phyloP scores from a whole-genome alignment of 2,113 vertebrate species.

The Ailurus styani region DNA sequence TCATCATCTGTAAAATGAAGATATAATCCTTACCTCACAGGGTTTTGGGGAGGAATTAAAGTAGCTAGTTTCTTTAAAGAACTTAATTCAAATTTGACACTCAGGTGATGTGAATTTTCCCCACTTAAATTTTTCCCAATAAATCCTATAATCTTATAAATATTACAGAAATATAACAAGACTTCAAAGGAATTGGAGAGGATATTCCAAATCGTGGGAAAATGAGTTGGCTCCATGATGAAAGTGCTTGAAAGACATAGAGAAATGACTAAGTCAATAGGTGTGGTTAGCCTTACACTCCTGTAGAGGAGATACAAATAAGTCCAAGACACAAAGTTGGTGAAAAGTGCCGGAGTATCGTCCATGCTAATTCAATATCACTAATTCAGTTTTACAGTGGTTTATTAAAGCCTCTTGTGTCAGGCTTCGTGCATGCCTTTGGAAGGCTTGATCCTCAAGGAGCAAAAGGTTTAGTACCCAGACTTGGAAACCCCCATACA shows the following conservation, averaged over 20 bases:
- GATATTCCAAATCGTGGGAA: constrained; percentile 15
- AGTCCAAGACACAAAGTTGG: background rate
- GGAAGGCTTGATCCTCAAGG: background rate
- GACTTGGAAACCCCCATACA: background rate
- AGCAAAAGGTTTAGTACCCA: background rate
- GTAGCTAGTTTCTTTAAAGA: constrained; percentile 35
- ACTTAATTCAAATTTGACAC: background rate
- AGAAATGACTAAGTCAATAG: background rate
- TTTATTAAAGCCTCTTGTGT: constrained; percentile 4
- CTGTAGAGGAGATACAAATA: background rate
- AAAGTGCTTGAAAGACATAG: background rate
- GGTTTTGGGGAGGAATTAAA: background rate
- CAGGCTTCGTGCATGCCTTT: background rate
- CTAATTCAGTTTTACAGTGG: background rate
- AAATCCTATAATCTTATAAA: background rate
- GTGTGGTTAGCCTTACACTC: background rate
- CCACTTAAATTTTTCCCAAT: constrained; percentile 7
- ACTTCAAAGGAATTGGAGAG: background rate
- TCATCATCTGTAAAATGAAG: constrained; percentile 27
- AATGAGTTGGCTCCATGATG: background rate
- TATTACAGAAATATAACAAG: background rate
- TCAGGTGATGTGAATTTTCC: constrained; percentile 21
- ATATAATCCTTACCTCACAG: background rate
- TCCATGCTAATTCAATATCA: constrained; percentile 2
- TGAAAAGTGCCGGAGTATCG: background rate